Evolutionary conservation across 2,888 invertebrate genomes (phyloP).

Genomic region (Volucella bombylans): DNA sequence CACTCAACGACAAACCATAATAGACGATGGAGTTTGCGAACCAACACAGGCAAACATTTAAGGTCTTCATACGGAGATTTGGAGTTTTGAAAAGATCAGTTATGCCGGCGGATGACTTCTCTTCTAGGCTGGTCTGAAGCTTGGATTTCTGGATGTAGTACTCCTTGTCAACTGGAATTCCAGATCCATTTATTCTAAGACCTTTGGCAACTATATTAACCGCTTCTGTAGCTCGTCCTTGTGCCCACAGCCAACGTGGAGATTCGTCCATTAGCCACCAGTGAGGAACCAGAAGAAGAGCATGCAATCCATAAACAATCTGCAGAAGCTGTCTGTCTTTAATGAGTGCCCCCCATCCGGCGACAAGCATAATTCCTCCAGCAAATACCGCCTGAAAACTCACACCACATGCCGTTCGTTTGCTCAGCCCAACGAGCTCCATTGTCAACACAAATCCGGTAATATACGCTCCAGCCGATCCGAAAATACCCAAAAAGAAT

Average conservation of each 20-base stretch:
- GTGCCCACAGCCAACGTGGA: slow-evolving; percentile 93
- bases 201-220: slow-evolving; percentile 89
- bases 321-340: slow-evolving; percentile 89
- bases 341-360: slow-evolving; percentile 91
- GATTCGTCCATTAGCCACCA: slow-evolving; percentile 96
- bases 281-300: slow-evolving; percentile 88
- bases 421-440: slow-evolving; percentile 92
- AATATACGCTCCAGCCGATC: slow-evolving; percentile 87
- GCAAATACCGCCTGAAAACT: slow-evolving; percentile 90
- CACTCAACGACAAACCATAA: slow-evolving; percentile 91
- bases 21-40: slow-evolving; percentile 94
- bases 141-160: slow-evolving; percentile 86
- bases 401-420: slow-evolving; percentile 90
- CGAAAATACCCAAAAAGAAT: slow-evolving; percentile 91
- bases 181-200: slow-evolving; percentile 88
- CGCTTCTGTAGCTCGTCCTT: slow-evolving; percentile 89
- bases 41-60: slow-evolving; percentile 93
- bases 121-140: slow-evolving; percentile 79
- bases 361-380: slow-evolving; percentile 90
- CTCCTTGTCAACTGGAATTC: slow-evolving; percentile 86
- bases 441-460: slow-evolving; percentile 86
- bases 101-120: slow-evolving; percentile 84
- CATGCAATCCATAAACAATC: slow-evolving; percentile 90
- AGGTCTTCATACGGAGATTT: slow-evolving; percentile 89
- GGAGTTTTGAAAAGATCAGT: slow-evolving; percentile 91